Conservation (phyloP, 2,797 vertebrate genomes). For the Molossus alvarezi region DNA sequence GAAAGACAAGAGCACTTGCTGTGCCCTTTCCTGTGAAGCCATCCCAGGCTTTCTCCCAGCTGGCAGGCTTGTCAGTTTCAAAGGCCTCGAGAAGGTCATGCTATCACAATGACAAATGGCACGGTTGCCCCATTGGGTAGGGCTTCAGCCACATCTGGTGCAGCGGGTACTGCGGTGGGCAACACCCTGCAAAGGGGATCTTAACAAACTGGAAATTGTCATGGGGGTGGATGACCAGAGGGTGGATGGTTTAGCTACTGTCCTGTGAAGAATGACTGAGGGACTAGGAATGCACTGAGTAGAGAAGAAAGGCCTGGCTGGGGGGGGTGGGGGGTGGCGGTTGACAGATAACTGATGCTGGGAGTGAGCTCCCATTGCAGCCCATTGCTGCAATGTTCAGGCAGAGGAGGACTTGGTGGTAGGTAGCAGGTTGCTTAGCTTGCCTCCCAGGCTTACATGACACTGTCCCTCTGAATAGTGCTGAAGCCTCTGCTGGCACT, state of each 20-base stretch:
- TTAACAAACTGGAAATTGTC: neutral
- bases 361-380: neutral
- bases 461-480: neutral
- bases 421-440: neutral
- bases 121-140: rapidly evolving
- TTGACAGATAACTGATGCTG: neutral
- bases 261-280: neutral
- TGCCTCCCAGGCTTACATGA: neutral
- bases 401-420: neutral
- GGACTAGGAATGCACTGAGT: neutral
- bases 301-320: neutral
- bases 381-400: neutral
- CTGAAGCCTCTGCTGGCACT: neutral
- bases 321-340: neutral
- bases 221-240: neutral
- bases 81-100: slow-evolving; percentile 47
- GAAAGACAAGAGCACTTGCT: slow-evolving; percentile 65
- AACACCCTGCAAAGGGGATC: neutral
- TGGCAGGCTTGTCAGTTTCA: slow-evolving; percentile 30
- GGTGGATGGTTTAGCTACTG: neutral
- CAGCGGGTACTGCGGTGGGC: neutral
- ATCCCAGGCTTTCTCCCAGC: neutral
- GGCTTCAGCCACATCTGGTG: neutral
- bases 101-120: neutral
- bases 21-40: slow-evolving; percentile 40